Evolutionary conservation across 2,797 vertebrate genomes (phyloP).

Genomic region (Anabas testudineus): DNA sequence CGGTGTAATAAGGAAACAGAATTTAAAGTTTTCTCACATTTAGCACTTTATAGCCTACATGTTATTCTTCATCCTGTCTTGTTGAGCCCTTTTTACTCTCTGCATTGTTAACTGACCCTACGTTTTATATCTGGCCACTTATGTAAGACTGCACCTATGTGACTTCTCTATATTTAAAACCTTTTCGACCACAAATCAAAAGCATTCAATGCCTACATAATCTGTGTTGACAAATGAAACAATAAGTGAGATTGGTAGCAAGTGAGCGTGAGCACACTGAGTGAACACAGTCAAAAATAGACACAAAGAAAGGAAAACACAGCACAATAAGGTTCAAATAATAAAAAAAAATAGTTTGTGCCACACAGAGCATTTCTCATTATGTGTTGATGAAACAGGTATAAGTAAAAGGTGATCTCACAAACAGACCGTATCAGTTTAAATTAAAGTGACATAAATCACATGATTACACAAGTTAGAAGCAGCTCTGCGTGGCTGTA

Average conservation of each 20-base stretch:
- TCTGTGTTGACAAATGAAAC: constrained; percentile 72
- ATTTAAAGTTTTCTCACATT: constrained; percentile 12
- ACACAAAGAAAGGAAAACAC: constrained; percentile 74
- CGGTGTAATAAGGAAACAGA: background rate
- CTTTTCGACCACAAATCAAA: constrained; percentile 63
- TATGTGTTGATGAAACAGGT: constrained; percentile 43
- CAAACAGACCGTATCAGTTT: constrained; percentile 25
- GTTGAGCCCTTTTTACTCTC: constrained; percentile 21
- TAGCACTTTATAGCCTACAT: background rate
- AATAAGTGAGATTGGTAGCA: constrained; percentile 64
- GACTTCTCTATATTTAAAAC: constrained; percentile 64
- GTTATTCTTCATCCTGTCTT: constrained; percentile 1
- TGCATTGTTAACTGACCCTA: constrained; percentile 27
- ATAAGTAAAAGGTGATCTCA: constrained; percentile 24
- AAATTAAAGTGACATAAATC: constrained; percentile 12
- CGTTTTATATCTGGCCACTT: constrained; percentile 4
- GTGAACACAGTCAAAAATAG: constrained; percentile 69
- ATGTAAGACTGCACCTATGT: constrained; percentile 35
- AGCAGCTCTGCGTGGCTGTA: background rate
- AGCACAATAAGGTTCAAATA: constrained; percentile 52
- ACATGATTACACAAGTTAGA: background rate
- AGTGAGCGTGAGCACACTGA: constrained; percentile 42
- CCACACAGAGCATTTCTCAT: constrained; percentile 38
- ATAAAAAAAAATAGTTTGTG: constrained; percentile 38
- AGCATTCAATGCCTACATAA: constrained; percentile 58